Evolutionary conservation across 2,888 invertebrate species (phyloP), one percentile per base, ranked within the genome.

Genomic region (Myopa testacea): DNA sequence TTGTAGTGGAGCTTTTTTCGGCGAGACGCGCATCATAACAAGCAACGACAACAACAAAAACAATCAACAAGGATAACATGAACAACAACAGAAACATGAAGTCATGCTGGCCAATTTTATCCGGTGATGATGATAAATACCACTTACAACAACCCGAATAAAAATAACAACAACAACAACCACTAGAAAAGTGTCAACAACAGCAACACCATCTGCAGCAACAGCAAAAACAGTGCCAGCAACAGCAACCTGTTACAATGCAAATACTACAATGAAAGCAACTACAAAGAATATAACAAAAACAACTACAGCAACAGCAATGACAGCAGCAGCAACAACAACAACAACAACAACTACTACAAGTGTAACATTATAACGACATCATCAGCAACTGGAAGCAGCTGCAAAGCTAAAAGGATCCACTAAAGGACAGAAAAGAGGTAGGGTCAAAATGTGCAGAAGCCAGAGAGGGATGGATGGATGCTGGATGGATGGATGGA

Each of bases 181-280:
- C 10, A 10, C 45, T 45, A 8, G 7, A 10, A 45, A 45, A 67
- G 40, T n/a, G 37, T 45, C 19, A 69, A 12, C 19, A 69, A 52
- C 45, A 69, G 40, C 19, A 19, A 26, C 26, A 26, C 26, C 26
- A 26, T 26, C 26, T 26, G 26, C 45, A 69, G 40, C 19, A 19
- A 40, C 68, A 68, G n/a, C n/a, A 68, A 34, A n/a, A 8, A 6
- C 3, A 26, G 40, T 19, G 40, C 19, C 45, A 67, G n/a, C 37
- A 38, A 6, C 65, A 67, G 37, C 65, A 67, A 67, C 67, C 67
- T 67, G 67, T 67, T 67, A 40, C 67, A 67, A 67, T 38, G 38
- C 45, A 67, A 40, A 38, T 45, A 45, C 45, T 45, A 45, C 45
- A 45, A 45, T 10, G 45, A 45, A 45, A 45, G 45, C 45, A 8